Evolutionary conservation across 1,140 invertebrate species (phyloP).

Genomic region (Habropoda laboriosa): DNA sequence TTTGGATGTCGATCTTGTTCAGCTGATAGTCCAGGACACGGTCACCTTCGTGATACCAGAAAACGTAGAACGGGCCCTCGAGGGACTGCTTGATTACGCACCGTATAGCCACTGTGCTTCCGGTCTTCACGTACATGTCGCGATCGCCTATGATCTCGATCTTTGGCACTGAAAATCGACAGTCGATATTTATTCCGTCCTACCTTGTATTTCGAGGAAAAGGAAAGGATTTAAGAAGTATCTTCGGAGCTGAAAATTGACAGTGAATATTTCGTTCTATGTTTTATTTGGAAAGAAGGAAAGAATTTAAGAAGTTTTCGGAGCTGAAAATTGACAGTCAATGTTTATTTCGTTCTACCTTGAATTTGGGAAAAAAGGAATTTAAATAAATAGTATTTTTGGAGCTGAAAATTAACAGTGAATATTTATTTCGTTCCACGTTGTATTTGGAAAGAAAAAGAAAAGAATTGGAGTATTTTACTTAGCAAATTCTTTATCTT

Average conservation of each 20-base stretch:
- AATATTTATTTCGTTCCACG: too few species aligned
- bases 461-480: too few species aligned
- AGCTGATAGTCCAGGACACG: constrained; percentile 83
- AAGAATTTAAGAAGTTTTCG: too few species aligned
- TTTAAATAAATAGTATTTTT: too few species aligned
- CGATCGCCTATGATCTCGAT: constrained; percentile 88
- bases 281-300: too few species aligned
- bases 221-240: too few species aligned
- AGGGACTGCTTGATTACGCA: constrained; percentile 88
- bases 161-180: constrained; percentile 85
- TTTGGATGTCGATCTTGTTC: constrained; percentile 79
- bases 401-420: too few species aligned
- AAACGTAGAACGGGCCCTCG: constrained; percentile 88
- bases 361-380: not conserved
- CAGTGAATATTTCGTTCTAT: too few species aligned
- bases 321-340: constrained; percentile 82
- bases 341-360: not conserved
- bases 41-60: constrained; percentile 87
- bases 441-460: too few species aligned
- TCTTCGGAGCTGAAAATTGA: too few species aligned
- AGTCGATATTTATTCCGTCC: not conserved
- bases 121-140: constrained; percentile 88
- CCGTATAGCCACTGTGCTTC: constrained; percentile 86
- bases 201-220: not conserved
- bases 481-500: too few species aligned